Percentiles rank a stretch among this genome's conserved stretches.
Evolutionary conservation across 2,888 invertebrate species (phyloP).

Genomic region (Paralinhomoeus sp.): DNA sequence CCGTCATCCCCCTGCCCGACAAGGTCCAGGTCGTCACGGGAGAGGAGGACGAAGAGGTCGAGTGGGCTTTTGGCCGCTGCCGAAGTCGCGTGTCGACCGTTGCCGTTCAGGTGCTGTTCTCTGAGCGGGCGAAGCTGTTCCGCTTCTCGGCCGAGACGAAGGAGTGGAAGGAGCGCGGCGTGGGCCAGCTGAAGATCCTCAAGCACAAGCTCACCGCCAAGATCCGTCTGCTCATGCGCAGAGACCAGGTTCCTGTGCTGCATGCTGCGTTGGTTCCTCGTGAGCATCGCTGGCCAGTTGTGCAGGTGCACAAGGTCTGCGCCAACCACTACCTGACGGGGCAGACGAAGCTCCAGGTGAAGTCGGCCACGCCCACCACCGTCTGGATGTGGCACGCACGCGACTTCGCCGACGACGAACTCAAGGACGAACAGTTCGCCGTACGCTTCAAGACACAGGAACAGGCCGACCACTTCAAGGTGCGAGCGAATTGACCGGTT

Average conservation of each 20-base stretch:
- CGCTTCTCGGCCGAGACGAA: conserved; percentile 19
- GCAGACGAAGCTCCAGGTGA: conserved; percentile 41
- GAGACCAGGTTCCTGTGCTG: too few species aligned
- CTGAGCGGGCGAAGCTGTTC: conserved; percentile 27
- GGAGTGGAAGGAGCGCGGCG: conserved; percentile 31
- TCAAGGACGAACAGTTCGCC: conserved; percentile 21
- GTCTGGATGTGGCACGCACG: conserved; percentile 49
- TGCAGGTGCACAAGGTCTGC: conserved; percentile 19
- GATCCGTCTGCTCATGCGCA: conserved; percentile 58
- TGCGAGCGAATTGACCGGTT: too few species aligned
- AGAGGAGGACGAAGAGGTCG: conserved; percentile 19
- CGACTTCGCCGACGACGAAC: conserved; percentile 53
- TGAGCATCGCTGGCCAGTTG: too few species aligned
- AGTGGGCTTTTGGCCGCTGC: neutral
- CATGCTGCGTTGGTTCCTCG: too few species aligned
- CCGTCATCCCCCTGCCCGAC: conserved; percentile 19
- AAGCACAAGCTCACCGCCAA: conserved; percentile 43
- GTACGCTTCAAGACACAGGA: too few species aligned
- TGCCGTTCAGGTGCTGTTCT: conserved; percentile 19
- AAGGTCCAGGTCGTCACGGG: conserved; percentile 21
- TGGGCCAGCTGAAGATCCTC: conserved; percentile 33
- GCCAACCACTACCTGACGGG: conserved; percentile 18
- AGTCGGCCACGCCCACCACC: conserved; percentile 10
- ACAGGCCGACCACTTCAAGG: too few species aligned
- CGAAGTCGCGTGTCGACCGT: too few species aligned